phyloP scores from a whole-genome alignment of 2,888 invertebrate species.

The Ophion costatus region DNA sequence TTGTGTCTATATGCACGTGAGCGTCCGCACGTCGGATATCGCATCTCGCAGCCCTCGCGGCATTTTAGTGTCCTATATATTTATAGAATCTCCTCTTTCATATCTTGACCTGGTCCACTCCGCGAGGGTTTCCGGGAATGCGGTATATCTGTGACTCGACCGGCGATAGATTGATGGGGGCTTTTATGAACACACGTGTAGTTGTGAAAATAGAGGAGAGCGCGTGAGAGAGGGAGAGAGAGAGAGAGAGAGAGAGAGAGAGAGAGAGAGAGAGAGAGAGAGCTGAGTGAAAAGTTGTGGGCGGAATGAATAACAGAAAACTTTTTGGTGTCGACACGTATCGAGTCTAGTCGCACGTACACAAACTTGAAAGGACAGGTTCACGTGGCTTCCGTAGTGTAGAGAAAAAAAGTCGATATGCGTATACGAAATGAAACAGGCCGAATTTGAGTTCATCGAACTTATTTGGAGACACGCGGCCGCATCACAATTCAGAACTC shows the following conservation, averaged over 20 bases:
- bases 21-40: conserved; percentile 51
- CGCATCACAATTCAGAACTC: conserved; percentile 49
- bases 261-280: no score
- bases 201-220: no score
- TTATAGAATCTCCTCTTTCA: conserved; percentile 64
- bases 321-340: no score
- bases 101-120: conserved; percentile 51
- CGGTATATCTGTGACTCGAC: conserved; percentile 13
- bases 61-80: conserved; percentile 59
- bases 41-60: conserved; percentile 38
- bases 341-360: no score
- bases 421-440: neutral
- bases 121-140: conserved; percentile 55
- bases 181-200: neutral
- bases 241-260: no score
- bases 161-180: conserved; percentile 24
- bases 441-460: conserved; percentile 41
- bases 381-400: no score
- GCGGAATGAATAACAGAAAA: no score
- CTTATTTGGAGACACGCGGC: conserved; percentile 37
- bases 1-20: conserved; percentile 14
- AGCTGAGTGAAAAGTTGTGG: no score
- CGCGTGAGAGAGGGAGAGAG: no score
- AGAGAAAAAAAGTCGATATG: neutral
- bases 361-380: no score